phyloP scores from a whole-genome alignment of 2,113 vertebrate species.

The Callopanchax toddi region DNA sequence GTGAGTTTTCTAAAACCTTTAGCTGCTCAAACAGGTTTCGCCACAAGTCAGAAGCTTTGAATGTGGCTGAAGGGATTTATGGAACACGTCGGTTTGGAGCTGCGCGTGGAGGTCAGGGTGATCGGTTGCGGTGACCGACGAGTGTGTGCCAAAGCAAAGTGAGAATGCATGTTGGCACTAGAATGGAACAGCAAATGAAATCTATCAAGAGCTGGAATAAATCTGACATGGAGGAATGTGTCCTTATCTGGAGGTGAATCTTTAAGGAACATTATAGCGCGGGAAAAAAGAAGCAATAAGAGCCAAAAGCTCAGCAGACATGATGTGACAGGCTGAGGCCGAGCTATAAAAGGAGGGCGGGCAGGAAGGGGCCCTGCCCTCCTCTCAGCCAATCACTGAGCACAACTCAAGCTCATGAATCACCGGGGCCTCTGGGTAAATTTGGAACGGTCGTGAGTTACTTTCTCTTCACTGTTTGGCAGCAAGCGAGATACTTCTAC shows the following conservation, averaged over 20 bases:
- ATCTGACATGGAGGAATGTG: background rate
- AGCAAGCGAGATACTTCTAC: no score
- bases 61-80: background rate
- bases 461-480: no score
- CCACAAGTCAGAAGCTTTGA: background rate
- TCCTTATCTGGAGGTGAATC: no score
- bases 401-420: constrained; percentile 18
- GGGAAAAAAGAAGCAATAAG: background rate
- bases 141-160: constrained; percentile 7
- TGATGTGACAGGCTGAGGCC: constrained; percentile 30
- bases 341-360: no score
- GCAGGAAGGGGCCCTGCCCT: constrained; percentile 57
- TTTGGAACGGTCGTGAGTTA: no score
- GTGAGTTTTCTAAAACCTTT: background rate
- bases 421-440: no score
- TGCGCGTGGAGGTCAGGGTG: constrained; percentile 13
- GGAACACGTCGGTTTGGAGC: background rate
- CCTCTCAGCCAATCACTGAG: constrained; percentile 64
- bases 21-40: no score
- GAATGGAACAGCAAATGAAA: background rate
- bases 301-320: background rate
- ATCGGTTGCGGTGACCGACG: constrained; percentile 4
- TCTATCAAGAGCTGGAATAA: no score
- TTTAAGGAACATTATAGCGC: no score
- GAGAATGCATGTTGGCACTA: background rate